These are phyloP conservation scores for Xiphophorus couchianus DNA, from an alignment of 2,113 vertebrate genomes.

Conservation along the genomic window DNA sequence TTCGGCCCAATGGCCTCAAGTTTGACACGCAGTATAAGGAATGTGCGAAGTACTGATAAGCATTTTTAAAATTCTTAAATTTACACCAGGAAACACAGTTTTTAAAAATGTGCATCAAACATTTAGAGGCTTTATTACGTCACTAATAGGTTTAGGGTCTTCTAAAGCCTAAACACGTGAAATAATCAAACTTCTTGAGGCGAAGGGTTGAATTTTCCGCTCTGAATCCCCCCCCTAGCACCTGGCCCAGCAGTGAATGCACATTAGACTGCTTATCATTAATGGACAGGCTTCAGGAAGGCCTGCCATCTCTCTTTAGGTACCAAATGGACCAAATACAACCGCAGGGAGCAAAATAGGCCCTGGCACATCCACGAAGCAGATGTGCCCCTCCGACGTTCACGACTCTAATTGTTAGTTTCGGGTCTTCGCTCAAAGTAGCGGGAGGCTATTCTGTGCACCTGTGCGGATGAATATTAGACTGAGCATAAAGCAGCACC, in stretches of 20 bases:
- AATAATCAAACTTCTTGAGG: not conserved
- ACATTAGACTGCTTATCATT: slow-evolving; percentile 53
- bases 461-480: slow-evolving; percentile 13
- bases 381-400: slow-evolving; percentile 47
- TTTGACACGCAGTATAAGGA: no score
- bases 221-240: slow-evolving; percentile 7
- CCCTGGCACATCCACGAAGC: slow-evolving; percentile 45
- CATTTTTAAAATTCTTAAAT: not conserved
- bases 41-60: no score
- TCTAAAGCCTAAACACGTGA: not conserved
- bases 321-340: slow-evolving; percentile 64
- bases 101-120: not conserved
- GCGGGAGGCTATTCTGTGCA: slow-evolving; percentile 7
- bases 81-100: not conserved
- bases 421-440: slow-evolving; percentile 17
- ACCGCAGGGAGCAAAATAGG: slow-evolving; percentile 25
- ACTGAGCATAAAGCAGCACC: not conserved
- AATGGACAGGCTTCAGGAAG: slow-evolving; percentile 39
- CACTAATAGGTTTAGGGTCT: not conserved
- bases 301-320: slow-evolving; percentile 58
- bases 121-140: not conserved
- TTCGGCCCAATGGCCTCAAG: no score
- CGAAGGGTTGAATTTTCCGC: slow-evolving; percentile 1
- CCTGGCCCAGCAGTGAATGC: slow-evolving; percentile 8
- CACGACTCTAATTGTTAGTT: slow-evolving; percentile 1